Percentiles rank a stretch among this genome's conserved stretches.
Evolutionary conservation across 2,797 vertebrate genomes (phyloP).

Genomic region (Momotus momota): DNA sequence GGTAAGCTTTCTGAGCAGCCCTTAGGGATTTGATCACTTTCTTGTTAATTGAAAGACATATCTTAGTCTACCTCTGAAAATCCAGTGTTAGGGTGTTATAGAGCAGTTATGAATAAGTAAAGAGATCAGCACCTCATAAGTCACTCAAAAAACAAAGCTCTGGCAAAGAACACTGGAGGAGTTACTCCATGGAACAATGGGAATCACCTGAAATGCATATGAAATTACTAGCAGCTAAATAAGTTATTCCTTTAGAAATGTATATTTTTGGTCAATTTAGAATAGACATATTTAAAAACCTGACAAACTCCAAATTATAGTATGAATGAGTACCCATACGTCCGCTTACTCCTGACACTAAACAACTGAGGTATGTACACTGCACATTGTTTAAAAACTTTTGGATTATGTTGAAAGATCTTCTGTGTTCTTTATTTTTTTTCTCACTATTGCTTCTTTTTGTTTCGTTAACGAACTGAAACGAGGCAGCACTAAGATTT

Average conservation of each 20-base stretch:
- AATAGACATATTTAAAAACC: background rate
- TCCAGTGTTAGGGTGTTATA: background rate
- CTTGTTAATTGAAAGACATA: background rate
- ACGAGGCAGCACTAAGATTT: background rate
- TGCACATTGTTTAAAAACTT: background rate
- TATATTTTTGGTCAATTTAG: background rate
- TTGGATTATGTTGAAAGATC: background rate
- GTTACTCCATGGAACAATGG: background rate
- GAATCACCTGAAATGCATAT: background rate
- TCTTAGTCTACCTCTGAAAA: background rate
- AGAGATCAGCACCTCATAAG: background rate
- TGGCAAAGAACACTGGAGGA: background rate
- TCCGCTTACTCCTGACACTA: background rate
- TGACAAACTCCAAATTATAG: background rate
- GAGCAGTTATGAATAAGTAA: background rate
- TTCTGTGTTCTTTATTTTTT: background rate
- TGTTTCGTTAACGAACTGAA: background rate
- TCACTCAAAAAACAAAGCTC: background rate
- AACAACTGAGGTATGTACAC: background rate
- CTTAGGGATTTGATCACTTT: background rate
- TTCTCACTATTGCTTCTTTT: background rate
- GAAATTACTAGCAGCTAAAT: background rate
- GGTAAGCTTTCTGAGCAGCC: background rate
- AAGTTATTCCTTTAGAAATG: background rate
- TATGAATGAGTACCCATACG: background rate